Evolutionary conservation across 1,140 invertebrate species (phyloP).

Genomic region (Orchesella cincta): DNA sequence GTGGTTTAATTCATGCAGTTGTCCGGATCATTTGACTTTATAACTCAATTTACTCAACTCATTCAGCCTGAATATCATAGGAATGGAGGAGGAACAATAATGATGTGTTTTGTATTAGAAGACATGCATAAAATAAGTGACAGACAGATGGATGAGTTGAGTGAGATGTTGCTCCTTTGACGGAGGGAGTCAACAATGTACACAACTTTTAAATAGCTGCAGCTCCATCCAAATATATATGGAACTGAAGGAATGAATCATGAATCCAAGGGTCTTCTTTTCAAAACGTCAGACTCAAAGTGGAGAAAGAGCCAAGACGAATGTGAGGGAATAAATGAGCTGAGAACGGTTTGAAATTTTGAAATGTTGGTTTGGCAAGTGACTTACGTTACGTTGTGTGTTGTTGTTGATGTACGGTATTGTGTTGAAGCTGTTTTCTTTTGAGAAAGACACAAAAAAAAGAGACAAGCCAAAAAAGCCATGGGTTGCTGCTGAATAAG

Average conservation of each 20-base stretch:
- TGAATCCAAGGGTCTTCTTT: no score
- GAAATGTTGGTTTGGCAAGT: slow-evolving; percentile 23
- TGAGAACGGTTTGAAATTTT: background rate
- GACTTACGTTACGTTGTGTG: background rate
- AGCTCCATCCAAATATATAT: no score
- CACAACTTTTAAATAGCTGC: background rate
- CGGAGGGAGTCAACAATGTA: slow-evolving; percentile 20
- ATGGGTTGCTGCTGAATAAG: background rate
- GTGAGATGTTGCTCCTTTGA: slow-evolving; percentile 28
- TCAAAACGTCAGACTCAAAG: no score
- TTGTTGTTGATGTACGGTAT: slow-evolving; percentile 18
- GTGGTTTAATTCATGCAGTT: slow-evolving; percentile 6
- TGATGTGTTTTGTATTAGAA: slow-evolving; percentile 25
- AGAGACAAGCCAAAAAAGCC: slow-evolving; percentile 3
- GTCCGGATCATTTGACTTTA: slow-evolving; percentile 29
- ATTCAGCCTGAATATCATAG: background rate
- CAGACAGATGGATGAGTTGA: slow-evolving; percentile 19
- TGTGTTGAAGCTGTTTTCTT: background rate
- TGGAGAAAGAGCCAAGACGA: no score
- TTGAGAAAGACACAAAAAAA: slow-evolving; percentile 1
- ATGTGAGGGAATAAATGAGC: no score
- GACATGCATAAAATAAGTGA: slow-evolving; percentile 26
- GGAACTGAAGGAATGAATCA: no score
- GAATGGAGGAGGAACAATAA: background rate
- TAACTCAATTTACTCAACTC: slow-evolving; percentile 27